phyloP scores from a whole-genome alignment of 2,888 invertebrate species.

The Stratiomys singularior region DNA sequence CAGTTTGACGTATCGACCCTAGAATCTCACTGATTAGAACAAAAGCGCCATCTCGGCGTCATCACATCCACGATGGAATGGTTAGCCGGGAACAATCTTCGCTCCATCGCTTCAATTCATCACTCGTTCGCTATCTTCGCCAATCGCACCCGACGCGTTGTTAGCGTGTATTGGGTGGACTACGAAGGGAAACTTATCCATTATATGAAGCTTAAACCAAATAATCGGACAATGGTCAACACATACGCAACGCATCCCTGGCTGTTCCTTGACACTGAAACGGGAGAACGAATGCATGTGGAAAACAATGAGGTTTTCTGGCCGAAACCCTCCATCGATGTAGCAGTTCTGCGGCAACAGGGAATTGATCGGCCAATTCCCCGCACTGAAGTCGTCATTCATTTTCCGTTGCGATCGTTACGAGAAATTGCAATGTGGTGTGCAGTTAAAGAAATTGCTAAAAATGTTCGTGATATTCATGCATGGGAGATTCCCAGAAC shows the following conservation, averaged over 20 bases:
- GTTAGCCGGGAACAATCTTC: slow-evolving; percentile 43
- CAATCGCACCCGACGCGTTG: slow-evolving; percentile 69
- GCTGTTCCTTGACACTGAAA: slow-evolving; percentile 79
- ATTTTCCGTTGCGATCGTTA: slow-evolving; percentile 60
- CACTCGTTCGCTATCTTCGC: slow-evolving; percentile 71
- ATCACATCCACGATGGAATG: not conserved
- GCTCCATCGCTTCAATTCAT: slow-evolving; percentile 58
- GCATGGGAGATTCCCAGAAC: slow-evolving; percentile 50
- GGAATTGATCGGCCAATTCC: slow-evolving; percentile 53
- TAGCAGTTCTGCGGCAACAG: slow-evolving; percentile 55
- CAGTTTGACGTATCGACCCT: slow-evolving; percentile 3
- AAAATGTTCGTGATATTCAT: slow-evolving; percentile 39
- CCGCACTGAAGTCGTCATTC: slow-evolving; percentile 57
- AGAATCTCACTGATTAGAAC: not conserved
- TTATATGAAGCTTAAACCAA: slow-evolving; percentile 71
- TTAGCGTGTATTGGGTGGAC: slow-evolving; percentile 77
- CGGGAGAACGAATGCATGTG: slow-evolving; percentile 74
- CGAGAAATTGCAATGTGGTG: slow-evolving; percentile 59
- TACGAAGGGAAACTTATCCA: slow-evolving; percentile 73
- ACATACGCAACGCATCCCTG: slow-evolving; percentile 86
- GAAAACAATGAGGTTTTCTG: slow-evolving; percentile 68
- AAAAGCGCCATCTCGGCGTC: slow-evolving; percentile 8
- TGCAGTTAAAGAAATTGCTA: slow-evolving; percentile 14
- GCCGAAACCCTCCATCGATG: slow-evolving; percentile 60
- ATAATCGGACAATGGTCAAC: slow-evolving; percentile 68